A percentile compares a stretch with the other conserved stretches of the same genome.
Evolutionary conservation across 2,113 vertebrate genomes (phyloP).

Genomic region (Oncorhynchus gorbuscha): DNA sequence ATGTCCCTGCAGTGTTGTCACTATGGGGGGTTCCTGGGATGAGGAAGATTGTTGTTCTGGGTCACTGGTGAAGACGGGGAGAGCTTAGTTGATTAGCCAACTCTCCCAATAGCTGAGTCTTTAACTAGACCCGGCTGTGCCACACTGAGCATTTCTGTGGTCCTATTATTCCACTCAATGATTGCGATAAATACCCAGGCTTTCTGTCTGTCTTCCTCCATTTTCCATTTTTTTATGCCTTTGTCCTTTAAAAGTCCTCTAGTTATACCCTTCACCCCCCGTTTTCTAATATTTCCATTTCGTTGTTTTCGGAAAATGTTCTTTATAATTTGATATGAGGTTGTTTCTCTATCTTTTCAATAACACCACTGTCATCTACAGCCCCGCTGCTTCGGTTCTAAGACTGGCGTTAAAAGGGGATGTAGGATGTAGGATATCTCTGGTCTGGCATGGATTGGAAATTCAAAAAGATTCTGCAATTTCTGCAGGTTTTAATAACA

Average conservation of each 20-base stretch:
- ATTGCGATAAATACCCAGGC: slow-evolving; percentile 76
- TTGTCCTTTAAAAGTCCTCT: slow-evolving; percentile 70
- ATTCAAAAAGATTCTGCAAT: background rate
- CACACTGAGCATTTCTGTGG: slow-evolving; percentile 71
- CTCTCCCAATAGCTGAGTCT: slow-evolving; percentile 52
- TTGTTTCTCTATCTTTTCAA: background rate
- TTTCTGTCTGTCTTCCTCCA: slow-evolving; percentile 50
- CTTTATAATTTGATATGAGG: background rate
- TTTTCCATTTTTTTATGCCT: slow-evolving; percentile 21
- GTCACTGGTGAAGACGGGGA: slow-evolving; percentile 67
- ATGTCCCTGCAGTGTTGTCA: slow-evolving; percentile 71
- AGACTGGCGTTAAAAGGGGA: background rate
- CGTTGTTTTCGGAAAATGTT: background rate
- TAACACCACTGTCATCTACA: background rate
- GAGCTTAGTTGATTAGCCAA: slow-evolving; percentile 72
- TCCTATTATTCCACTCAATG: slow-evolving; percentile 79
- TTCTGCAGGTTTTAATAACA: background rate
- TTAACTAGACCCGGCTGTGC: slow-evolving; percentile 43
- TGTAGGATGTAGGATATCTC: background rate
- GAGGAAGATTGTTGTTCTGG: slow-evolving; percentile 70
- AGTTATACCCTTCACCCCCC: slow-evolving; percentile 34
- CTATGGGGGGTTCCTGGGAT: slow-evolving; percentile 60
- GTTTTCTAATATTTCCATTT: slow-evolving; percentile 52
- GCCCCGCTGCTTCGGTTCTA: background rate
- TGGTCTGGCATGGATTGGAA: background rate